phyloP scores from a whole-genome alignment of 2,888 invertebrate species.

The Drosophila meridionalis region DNA sequence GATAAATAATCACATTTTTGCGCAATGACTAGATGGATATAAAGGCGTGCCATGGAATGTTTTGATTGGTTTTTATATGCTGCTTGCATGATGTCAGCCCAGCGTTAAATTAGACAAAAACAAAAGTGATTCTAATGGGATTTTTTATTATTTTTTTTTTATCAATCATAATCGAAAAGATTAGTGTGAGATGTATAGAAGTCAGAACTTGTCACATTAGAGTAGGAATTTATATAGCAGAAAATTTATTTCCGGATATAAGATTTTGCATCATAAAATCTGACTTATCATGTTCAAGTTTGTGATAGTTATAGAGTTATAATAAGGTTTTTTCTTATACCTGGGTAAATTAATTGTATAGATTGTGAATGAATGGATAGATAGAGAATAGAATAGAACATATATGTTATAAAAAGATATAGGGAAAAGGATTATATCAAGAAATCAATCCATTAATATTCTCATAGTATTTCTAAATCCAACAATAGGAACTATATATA shows the following conservation, averaged over 20 bases:
- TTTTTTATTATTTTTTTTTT: not conserved
- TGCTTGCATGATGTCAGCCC: constrained; percentile 47
- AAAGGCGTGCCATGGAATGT: constrained; percentile 49
- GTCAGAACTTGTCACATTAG: not conserved
- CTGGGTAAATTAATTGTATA: not conserved
- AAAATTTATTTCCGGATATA: not conserved
- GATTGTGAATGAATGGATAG: not conserved
- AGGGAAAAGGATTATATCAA: not conserved
- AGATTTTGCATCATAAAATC: not conserved
- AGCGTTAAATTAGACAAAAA: not conserved
- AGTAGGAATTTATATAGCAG: not conserved
- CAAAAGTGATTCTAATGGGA: not conserved
- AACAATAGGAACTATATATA: not conserved
- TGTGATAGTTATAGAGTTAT: not conserved
- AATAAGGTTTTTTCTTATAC: not conserved
- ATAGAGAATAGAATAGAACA: not conserved
- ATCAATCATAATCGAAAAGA: constrained; percentile 6
- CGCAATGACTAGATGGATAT: constrained; percentile 50
- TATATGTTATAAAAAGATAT: not conserved
- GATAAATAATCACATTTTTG: constrained; percentile 60
- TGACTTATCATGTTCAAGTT: not conserved
- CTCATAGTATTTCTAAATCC: not conserved
- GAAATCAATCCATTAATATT: not conserved
- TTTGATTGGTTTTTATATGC: constrained; percentile 17
- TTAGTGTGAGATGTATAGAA: not conserved